Conservation (phyloP, 1,140 invertebrate genomes). For the Atopsyche davidsoni region DNA sequence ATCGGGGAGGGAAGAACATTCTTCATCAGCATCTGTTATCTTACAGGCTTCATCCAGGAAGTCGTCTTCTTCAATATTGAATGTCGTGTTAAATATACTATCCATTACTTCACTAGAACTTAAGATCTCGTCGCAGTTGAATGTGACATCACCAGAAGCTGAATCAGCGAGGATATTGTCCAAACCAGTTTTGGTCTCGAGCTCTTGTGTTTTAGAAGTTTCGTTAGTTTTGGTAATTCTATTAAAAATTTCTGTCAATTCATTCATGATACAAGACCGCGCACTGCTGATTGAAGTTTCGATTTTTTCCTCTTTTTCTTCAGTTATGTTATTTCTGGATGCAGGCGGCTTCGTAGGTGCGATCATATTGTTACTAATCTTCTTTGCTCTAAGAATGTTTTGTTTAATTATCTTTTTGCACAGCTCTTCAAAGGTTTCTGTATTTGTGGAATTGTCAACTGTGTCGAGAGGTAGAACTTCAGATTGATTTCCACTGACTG, state of each 20-base stretch:
- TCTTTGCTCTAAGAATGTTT: background rate
- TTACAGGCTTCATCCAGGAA: no score
- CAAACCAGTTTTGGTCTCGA: no score
- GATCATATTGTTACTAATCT: background rate
- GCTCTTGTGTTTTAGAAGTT: background rate
- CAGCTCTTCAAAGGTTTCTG: constrained; percentile 21
- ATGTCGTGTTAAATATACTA: background rate
- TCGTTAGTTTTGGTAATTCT: constrained; percentile 17
- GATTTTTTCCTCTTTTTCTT: background rate
- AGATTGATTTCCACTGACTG: background rate
- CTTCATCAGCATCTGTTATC: constrained; percentile 20
- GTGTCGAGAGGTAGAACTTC: background rate
- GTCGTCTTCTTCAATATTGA: no score
- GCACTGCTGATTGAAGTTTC: background rate
- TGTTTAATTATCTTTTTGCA: constrained; percentile 14
- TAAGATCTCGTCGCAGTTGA: background rate
- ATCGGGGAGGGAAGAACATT: constrained; percentile 16
- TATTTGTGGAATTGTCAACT: constrained; percentile 23
- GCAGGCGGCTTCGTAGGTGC: background rate
- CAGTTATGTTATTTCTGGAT: no score
- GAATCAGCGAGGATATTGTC: no score
- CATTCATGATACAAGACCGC: constrained; percentile 1
- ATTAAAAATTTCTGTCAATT: constrained; percentile 9
- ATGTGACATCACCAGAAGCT: background rate
- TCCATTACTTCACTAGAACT: background rate